Conservation (phyloP, 2,113 vertebrate species). For the Trachemys scripta region DNA sequence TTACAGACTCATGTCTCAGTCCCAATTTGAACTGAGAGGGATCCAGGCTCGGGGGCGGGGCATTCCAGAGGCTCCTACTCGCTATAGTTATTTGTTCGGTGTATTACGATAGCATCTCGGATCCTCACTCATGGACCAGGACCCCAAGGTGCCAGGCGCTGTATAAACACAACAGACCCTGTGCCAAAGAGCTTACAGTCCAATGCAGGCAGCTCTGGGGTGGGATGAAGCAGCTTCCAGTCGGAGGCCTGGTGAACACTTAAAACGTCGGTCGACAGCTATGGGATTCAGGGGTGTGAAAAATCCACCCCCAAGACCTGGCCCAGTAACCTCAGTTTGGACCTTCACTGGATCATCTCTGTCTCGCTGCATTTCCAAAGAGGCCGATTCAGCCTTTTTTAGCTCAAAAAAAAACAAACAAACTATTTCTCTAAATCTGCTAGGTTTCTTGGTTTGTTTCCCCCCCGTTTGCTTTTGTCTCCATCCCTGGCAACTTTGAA, state of each 20-base stretch:
- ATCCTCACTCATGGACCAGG: neutral
- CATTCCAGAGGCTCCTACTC: neutral
- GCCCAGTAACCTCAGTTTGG: too few species aligned
- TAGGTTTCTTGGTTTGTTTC: neutral
- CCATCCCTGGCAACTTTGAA: neutral
- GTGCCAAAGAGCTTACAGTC: neutral
- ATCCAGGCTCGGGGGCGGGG: neutral
- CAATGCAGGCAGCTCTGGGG: neutral
- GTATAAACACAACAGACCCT: neutral
- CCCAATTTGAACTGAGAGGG: neutral
- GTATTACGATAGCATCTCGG: neutral
- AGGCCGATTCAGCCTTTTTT: neutral
- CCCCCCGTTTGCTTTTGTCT: neutral
- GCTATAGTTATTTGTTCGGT: neutral
- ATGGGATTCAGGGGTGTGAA: too few species aligned
- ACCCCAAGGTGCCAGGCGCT: neutral
- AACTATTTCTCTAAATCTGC: neutral
- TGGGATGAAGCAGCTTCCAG: neutral
- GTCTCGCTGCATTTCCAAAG: neutral
- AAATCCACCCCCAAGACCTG: too few species aligned
- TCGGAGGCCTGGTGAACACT: neutral
- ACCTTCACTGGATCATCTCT: neutral
- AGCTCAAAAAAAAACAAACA: neutral
- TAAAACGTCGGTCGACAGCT: neutral
- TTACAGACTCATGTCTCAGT: neutral